Evolutionary conservation across 2,797 vertebrate genomes (phyloP).

Genomic region (Scyliorhinus canicula): DNA sequence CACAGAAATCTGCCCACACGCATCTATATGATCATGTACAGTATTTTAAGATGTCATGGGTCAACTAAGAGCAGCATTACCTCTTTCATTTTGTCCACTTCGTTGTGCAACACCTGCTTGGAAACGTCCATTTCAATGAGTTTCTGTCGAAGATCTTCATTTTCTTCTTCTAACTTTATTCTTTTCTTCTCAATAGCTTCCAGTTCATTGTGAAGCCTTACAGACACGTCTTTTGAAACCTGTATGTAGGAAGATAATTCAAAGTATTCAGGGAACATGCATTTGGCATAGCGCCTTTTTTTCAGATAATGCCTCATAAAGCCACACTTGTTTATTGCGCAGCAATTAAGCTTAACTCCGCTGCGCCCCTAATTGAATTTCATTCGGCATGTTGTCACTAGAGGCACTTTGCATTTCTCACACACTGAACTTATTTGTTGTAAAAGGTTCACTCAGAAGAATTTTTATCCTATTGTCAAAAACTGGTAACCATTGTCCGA

Average conservation of each 20-base stretch:
- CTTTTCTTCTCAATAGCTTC: conserved; percentile 87
- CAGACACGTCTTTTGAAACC: conserved; percentile 95
- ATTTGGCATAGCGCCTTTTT: neutral
- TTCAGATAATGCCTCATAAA: neutral
- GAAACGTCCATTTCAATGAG: conserved; percentile 87
- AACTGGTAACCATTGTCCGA: neutral
- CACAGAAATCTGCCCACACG: neutral
- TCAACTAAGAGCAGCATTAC: conserved; percentile 53
- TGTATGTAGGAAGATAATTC: conserved; percentile 46
- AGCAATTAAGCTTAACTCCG: conserved; percentile 1
- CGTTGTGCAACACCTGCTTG: conserved; percentile 90
- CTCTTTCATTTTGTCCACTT: conserved; percentile 89
- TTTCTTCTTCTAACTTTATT: conserved; percentile 81
- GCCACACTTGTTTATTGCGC: neutral
- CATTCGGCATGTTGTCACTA: neutral
- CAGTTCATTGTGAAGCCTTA: conserved; percentile 87
- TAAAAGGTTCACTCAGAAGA: neutral
- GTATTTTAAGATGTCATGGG: neutral
- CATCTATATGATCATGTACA: neutral
- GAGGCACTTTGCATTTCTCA: neutral
- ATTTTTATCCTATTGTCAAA: neutral
- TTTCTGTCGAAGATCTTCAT: conserved; percentile 79
- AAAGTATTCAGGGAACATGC: neutral
- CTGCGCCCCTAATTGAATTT: neutral
- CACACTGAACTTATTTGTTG: neutral